Evolutionary conservation across 1,140 invertebrate species (phyloP), one percentile per base, ranked within the genome.

Genomic region (Pantala flavescens): DNA sequence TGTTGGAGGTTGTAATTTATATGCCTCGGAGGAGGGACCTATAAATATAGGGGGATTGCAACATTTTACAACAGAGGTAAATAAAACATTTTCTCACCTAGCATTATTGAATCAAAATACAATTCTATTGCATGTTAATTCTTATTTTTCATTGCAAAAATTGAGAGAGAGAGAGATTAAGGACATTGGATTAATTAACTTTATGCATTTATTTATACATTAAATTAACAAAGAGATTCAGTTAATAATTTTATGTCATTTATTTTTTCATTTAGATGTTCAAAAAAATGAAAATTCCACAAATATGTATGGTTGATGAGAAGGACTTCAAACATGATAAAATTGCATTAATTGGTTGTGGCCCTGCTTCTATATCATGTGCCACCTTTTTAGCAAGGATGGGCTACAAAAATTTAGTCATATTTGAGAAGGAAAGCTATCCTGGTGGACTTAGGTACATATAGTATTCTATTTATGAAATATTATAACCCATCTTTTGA

Each of bases 21-120:
- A 93, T 79, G 97, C 96, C 0, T 89, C 90, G 5, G 97, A 99
- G 82, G 97, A 98, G 84, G 97, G 97, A 0, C 90, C 97, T 0
- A 99, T 99, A 76, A 99, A 99, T 80, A 99, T 99, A 80, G 97
- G 97, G 0, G 97, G 97, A 0, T 85, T 99, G 10, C 97, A 99
- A 84, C 97, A 99, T 79, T 99, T 97, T 85, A 96, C 97, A 70
- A 93, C 94, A 24, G 96, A 99, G 80, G 93, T 96, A 83, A 83
- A 79, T 79, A 9, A 36, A 36, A 5, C 9, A 71, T 72, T 24
- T 16, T 43, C 23, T 43, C 28, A 36, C 2, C 28, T 36, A 21
- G 23, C 23, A 21, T 70, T 70, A 12, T 70, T 21, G 3, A 36
- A 36, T 36, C 28, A 36, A 36, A 36, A 36, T 36, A 5, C 28